Conservation (phyloP, 2,797 vertebrate species). For the Glossophaga mutica region DNA sequence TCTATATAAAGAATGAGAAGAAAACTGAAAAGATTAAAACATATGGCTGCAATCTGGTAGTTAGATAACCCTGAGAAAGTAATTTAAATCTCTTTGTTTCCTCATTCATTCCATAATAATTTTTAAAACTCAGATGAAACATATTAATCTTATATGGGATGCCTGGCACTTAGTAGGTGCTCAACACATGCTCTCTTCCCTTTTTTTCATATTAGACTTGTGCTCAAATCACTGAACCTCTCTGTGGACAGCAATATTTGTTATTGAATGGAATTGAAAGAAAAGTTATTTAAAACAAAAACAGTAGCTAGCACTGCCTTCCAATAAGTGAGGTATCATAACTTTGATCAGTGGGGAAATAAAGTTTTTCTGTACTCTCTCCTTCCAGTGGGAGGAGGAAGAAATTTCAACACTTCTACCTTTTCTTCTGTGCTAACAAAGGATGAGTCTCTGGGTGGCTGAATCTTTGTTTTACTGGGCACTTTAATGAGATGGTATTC, state of each 20-base stretch:
- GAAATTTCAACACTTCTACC: background rate
- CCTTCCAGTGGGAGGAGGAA: background rate
- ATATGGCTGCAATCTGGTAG: background rate
- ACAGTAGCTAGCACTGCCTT: background rate
- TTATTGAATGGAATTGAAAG: background rate
- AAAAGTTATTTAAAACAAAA: background rate
- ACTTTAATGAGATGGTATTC: conserved; percentile 15
- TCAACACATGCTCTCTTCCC: background rate
- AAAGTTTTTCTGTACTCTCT: background rate
- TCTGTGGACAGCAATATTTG: background rate
- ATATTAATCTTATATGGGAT: background rate
- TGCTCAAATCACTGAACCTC: background rate
- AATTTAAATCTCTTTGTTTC: background rate
- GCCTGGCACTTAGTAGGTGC: background rate
- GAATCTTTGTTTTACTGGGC: background rate
- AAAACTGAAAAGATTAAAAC: background rate
- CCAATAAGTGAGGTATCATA: background rate
- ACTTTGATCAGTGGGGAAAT: background rate
- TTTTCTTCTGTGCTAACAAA: background rate
- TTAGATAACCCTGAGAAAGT: background rate
- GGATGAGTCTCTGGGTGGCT: background rate
- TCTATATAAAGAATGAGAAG: background rate
- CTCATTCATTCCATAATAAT: background rate
- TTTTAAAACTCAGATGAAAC: background rate
- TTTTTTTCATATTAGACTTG: background rate